A percentile compares a stretch with the other conserved stretches of the same genome.
These are phyloP conservation scores for Turritopsis rubra DNA, from an alignment of 30 jellyfish, hydroid and myxozoan species.

Conservation along the genomic window DNA sequence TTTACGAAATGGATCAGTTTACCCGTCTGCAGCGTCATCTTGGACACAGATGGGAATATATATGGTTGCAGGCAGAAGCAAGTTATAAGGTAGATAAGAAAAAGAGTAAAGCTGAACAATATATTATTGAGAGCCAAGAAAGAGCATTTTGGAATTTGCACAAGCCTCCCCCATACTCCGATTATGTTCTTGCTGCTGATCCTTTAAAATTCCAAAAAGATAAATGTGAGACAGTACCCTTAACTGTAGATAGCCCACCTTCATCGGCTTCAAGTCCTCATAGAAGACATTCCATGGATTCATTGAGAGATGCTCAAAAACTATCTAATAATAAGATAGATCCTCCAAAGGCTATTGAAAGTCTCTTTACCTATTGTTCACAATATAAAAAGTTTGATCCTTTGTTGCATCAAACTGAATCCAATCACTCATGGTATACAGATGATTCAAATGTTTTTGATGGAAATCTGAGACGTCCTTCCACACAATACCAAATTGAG, in stretches of 20 bases:
- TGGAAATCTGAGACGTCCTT: neutral
- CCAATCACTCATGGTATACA: constrained; percentile 9
- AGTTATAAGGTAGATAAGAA: constrained; percentile 77
- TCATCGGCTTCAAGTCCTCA: neutral
- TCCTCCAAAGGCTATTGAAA: constrained; percentile 34
- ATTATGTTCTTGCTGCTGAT: constrained; percentile 29
- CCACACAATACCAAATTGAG: constrained; percentile 48
- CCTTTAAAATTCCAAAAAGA: constrained; percentile 26
- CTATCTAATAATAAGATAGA: constrained; percentile 8
- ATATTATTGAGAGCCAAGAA: constrained; percentile 74
- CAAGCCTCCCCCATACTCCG: constrained; percentile 56
- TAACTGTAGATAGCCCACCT: constrained; percentile 8
- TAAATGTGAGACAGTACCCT: neutral
- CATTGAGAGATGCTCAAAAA: constrained; percentile 16
- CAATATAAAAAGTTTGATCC: constrained; percentile 44
- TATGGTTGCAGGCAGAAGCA: constrained; percentile 87
- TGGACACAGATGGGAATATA: constrained; percentile 70
- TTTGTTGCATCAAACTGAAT: constrained; percentile 28
- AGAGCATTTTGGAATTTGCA: constrained; percentile 89
- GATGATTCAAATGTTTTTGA: constrained; percentile 13
- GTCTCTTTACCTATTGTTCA: constrained; percentile 43
- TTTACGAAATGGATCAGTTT: constrained; percentile 58
- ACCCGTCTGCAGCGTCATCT: constrained; percentile 50
- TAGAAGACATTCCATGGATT: constrained; percentile 16
- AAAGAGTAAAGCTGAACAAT: constrained; percentile 50